These are phyloP conservation scores for Chaetogeoica ovagalla DNA, from an alignment of 2,888 invertebrate genomes.

Conservation along the genomic window DNA sequence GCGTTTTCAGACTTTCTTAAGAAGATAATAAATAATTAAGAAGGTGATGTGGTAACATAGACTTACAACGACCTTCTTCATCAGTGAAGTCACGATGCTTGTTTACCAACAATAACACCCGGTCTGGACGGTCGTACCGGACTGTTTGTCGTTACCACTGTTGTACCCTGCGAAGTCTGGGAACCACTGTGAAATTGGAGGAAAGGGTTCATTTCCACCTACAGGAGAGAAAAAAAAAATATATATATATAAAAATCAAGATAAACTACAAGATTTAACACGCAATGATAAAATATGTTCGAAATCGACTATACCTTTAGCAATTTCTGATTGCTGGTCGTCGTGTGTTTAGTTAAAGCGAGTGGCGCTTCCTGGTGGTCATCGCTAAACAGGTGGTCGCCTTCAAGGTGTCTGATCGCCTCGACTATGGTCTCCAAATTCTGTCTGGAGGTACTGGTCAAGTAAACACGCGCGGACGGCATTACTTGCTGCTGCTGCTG, in stretches of 20 bases:
- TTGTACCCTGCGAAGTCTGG: conserved; percentile 59
- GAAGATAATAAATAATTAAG: conserved; percentile 12
- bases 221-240: neutral
- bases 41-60: conserved; percentile 15
- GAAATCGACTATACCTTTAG: conserved; percentile 20
- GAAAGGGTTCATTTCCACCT: conserved; percentile 64
- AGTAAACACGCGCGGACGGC: conserved; percentile 61
- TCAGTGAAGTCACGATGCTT: conserved; percentile 59
- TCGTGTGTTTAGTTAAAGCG: conserved; percentile 63
- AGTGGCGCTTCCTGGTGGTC: conserved; percentile 63
- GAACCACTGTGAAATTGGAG: conserved; percentile 64
- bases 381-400: conserved; percentile 89
- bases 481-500: conserved; percentile 44
- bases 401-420: conserved; percentile 96
- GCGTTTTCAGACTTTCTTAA: conserved; percentile 30
- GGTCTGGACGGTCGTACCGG: conserved; percentile 74
- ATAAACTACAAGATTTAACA: neutral
- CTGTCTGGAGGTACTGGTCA: conserved; percentile 80
- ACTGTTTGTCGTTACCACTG: conserved; percentile 57
- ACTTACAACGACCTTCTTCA: neutral
- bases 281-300: neutral
- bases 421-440: conserved; percentile 98
- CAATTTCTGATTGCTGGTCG: conserved; percentile 48
- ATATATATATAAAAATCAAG: neutral
- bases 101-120: conserved; percentile 88